Percentiles rank a stretch among this genome's conserved stretches.
Conservation (phyloP, 2,113 vertebrate species). For the Peromyscus maniculatus region DNA sequence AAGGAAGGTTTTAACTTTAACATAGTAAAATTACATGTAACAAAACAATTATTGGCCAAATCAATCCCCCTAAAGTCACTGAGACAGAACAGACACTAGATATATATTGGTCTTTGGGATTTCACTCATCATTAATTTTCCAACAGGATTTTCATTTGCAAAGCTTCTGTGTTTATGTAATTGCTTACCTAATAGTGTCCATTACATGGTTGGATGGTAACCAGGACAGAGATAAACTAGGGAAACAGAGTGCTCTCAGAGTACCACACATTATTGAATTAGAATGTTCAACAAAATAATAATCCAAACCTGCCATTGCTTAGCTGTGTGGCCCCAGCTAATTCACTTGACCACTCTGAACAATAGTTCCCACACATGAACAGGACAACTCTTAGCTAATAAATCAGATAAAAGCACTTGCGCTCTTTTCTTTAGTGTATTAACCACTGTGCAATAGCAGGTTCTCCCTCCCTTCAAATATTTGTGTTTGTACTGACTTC, state of each 20-base stretch:
- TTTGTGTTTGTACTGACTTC: not conserved
- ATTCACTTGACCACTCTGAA: not conserved
- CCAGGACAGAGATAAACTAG: slow-evolving; percentile 69
- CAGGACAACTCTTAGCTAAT: not conserved
- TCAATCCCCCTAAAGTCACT: slow-evolving; percentile 15
- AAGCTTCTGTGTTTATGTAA: slow-evolving; percentile 72
- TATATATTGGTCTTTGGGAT: slow-evolving; percentile 62
- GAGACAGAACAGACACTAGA: slow-evolving; percentile 41
- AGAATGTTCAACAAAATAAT: not conserved
- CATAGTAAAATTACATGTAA: too few species aligned
- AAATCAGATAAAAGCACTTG: not conserved
- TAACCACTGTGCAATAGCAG: not conserved
- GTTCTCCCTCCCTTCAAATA: not conserved
- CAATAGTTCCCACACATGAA: not conserved
- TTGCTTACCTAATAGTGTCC: slow-evolving; percentile 72
- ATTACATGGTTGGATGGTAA: slow-evolving; percentile 75
- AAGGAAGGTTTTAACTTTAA: too few species aligned
- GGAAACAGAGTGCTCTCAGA: slow-evolving; percentile 3
- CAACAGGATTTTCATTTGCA: slow-evolving; percentile 72
- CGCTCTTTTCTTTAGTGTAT: not conserved
- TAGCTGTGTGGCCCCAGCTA: not conserved
- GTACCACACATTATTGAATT: not conserved
- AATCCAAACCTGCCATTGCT: not conserved
- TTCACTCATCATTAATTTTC: slow-evolving; percentile 75
- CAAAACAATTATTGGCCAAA: not conserved